Percentiles rank a stretch among this genome's conserved stretches.
phyloP scores from a whole-genome alignment of 2,888 invertebrate genomes.

The Lithophane ornitopus region DNA sequence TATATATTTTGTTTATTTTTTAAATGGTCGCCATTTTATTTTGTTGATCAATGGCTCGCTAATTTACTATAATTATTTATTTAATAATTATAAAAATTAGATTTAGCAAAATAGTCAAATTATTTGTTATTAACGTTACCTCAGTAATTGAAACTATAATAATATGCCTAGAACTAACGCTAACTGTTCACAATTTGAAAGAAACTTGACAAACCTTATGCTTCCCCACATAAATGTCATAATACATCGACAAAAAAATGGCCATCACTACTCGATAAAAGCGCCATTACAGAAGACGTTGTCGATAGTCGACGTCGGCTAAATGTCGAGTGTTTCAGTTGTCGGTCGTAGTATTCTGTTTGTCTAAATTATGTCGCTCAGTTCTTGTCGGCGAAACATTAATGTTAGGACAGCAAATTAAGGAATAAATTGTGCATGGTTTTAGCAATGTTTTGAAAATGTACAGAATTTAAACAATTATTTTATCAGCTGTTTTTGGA shows the following conservation, averaged over 20 bases:
- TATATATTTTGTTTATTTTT: neutral
- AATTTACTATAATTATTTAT: neutral
- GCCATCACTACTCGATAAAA: slow-evolving; percentile 76
- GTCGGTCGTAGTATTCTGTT: slow-evolving; percentile 27
- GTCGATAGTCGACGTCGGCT: slow-evolving; percentile 51
- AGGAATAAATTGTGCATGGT: slow-evolving; percentile 11
- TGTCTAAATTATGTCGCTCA: slow-evolving; percentile 34
- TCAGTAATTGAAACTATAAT: neutral
- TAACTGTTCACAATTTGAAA: neutral
- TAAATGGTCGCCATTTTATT: neutral
- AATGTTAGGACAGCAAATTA: slow-evolving; percentile 4
- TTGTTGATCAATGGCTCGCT: neutral
- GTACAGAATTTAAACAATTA: neutral
- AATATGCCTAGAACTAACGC: no score
- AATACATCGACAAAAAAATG: slow-evolving; percentile 23
- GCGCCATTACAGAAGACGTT: slow-evolving; percentile 72
- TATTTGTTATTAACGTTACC: neutral
- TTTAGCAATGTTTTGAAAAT: neutral
- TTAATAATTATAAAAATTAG: neutral
- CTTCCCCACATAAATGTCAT: neutral
- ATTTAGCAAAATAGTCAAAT: neutral
- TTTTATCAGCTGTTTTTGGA: neutral
- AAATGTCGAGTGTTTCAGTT: slow-evolving; percentile 63
- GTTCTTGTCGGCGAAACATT: neutral
- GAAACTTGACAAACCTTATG: neutral